Evolutionary conservation across 2,797 vertebrate genomes (phyloP).

Genomic region (Lutjanus argentimaculatus): DNA sequence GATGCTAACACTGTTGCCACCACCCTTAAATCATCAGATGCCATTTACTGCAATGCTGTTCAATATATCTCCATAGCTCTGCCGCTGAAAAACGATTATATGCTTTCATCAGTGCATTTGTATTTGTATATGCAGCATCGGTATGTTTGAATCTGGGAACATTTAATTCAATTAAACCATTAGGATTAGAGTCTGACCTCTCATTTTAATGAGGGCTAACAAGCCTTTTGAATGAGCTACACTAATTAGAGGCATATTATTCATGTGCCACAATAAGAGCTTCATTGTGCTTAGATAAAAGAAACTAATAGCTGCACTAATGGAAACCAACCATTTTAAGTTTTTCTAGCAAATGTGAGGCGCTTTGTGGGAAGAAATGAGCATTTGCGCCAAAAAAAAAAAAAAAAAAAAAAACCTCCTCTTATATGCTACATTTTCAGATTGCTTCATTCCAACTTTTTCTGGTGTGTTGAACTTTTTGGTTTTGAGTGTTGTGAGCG

Average conservation of each 20-base stretch:
- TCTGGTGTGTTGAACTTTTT: not conserved
- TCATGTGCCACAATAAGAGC: constrained; percentile 66
- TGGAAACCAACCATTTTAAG: constrained; percentile 34
- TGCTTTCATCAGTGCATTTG: constrained; percentile 9
- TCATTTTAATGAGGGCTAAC: constrained; percentile 75
- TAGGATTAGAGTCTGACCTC: constrained; percentile 74
- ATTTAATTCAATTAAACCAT: constrained; percentile 84
- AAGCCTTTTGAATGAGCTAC: constrained; percentile 73
- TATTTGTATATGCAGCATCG: not conserved
- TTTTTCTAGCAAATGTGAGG: not conserved
- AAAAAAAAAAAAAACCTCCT: not conserved
- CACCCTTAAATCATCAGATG: not conserved
- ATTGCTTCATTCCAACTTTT: not conserved
- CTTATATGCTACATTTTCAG: not conserved
- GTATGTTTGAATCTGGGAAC: constrained; percentile 63
- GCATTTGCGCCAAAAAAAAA: not conserved
- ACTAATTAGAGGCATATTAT: constrained; percentile 79
- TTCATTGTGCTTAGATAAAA: constrained; percentile 51
- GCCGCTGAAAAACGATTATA: not conserved
- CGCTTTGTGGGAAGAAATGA: not conserved
- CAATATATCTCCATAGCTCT: not conserved
- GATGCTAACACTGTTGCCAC: not conserved
- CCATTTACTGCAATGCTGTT: not conserved
- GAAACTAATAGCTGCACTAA: constrained; percentile 40
- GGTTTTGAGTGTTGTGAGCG: not conserved